phyloP scores from a whole-genome alignment of 2,888 invertebrate species.

The Deroplatys truncata region DNA sequence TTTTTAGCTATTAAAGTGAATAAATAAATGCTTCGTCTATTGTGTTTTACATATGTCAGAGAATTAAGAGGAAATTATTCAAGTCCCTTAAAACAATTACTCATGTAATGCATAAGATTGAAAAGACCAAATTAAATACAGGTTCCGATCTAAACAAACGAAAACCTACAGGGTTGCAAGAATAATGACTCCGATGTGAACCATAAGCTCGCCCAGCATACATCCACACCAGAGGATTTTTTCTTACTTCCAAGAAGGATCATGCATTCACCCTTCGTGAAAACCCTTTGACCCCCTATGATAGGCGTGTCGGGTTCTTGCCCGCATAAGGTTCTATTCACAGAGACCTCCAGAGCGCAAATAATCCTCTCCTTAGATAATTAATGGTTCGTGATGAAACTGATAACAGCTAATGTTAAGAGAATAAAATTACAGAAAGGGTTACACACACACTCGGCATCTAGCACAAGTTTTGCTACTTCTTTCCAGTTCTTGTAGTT shows the following conservation, averaged over 20 bases:
- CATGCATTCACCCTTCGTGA: neutral
- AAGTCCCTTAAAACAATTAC: no score
- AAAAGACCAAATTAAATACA: no score
- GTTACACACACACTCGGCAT: neutral
- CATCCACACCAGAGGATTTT: neutral
- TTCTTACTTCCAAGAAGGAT: neutral
- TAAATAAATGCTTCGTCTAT: no score
- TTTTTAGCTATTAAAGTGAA: no score
- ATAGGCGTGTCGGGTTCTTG: neutral
- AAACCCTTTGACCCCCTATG: neutral
- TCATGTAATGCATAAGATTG: no score
- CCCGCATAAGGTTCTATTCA: neutral
- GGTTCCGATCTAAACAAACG: neutral
- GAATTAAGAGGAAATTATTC: no score
- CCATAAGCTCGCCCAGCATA: neutral
- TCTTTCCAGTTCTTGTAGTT: no score
- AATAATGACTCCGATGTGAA: neutral
- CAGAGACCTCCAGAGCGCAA: neutral
- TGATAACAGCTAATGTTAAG: neutral
- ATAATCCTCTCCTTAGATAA: neutral
- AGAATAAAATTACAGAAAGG: neutral
- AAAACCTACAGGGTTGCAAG: neutral
- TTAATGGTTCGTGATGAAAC: neutral
- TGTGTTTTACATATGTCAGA: no score
- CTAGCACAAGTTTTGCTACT: neutral